Evolutionary conservation across 2,797 vertebrate genomes (phyloP).

Genomic region (Enteromius trimaculatus): DNA sequence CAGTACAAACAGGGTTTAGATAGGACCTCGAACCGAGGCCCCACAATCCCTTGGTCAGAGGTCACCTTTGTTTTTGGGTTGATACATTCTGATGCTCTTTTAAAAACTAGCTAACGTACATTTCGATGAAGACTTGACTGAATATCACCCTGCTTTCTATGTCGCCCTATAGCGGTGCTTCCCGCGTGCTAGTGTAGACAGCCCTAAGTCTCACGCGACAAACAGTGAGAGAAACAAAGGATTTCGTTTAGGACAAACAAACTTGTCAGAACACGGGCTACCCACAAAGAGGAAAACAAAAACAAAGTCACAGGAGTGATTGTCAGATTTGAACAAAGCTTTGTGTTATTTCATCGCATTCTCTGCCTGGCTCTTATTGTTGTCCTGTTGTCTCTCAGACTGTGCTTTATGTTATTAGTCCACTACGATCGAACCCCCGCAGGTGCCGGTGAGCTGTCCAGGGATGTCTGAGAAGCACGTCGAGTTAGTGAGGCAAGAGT

Average conservation of each 20-base stretch:
- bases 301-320: conserved; percentile 87
- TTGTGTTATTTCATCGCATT: conserved; percentile 73
- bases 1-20: conserved; percentile 22
- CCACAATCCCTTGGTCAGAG: conserved; percentile 58
- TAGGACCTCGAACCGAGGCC: conserved; percentile 32
- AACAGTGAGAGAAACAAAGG: conserved; percentile 55
- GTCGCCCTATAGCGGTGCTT: conserved; percentile 50
- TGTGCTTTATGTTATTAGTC: conserved; percentile 69
- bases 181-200: conserved; percentile 68
- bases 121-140: conserved; percentile 71
- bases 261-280: conserved; percentile 64
- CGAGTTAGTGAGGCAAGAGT: conserved; percentile 94
- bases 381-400: conserved; percentile 64
- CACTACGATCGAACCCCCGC: conserved; percentile 92
- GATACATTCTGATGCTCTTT: conserved; percentile 77
- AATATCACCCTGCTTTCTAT: conserved; percentile 71
- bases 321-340: conserved; percentile 97
- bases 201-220: conserved; percentile 62
- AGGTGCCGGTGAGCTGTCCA: conserved; percentile 93
- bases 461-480: conserved; percentile 95
- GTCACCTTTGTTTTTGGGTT: conserved; percentile 65
- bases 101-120: conserved; percentile 66
- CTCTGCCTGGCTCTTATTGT: conserved; percentile 75
- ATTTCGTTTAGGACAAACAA: conserved; percentile 26
- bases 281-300: conserved; percentile 65